phyloP scores from a whole-genome alignment of 2,888 invertebrate species.

The Drosophila histrio region DNA sequence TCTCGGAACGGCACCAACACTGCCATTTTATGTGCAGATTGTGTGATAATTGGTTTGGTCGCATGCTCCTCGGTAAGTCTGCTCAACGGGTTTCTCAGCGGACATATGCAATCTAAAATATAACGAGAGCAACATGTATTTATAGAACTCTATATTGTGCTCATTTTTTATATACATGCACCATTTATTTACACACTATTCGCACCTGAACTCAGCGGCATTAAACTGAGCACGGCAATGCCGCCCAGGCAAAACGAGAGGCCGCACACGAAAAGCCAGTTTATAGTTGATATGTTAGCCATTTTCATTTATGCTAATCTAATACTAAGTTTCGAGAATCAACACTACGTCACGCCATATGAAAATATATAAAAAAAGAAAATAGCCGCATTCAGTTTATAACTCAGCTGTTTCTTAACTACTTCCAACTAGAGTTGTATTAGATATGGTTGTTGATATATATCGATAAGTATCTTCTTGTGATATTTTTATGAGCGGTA shows the following conservation, averaged over 20 bases:
- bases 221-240: conserved; percentile 79
- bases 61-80: conserved; percentile 11
- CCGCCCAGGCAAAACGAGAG: conserved; percentile 80
- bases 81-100: conserved; percentile 65
- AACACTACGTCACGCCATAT: conserved; percentile 41
- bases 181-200: conserved; percentile 12
- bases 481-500: no score
- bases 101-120: conserved; percentile 67
- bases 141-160: conserved; percentile 7
- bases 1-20: conserved; percentile 97
- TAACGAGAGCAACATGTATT: conserved; percentile 15
- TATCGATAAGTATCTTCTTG: no score
- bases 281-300: conserved; percentile 75
- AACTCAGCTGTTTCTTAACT: conserved; percentile 27
- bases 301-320: conserved; percentile 53
- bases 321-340: conserved; percentile 28
- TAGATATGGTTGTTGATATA: no score
- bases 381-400: neutral
- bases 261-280: conserved; percentile 81
- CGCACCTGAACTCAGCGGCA: conserved; percentile 81
- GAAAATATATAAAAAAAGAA: no score
- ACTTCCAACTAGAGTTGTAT: neutral
- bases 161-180: neutral
- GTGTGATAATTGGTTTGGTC: conserved; percentile 11
- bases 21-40: conserved; percentile 88